Evolutionary conservation across 1,140 invertebrate genomes (phyloP).

Genomic region (Drosophila funebris): DNA sequence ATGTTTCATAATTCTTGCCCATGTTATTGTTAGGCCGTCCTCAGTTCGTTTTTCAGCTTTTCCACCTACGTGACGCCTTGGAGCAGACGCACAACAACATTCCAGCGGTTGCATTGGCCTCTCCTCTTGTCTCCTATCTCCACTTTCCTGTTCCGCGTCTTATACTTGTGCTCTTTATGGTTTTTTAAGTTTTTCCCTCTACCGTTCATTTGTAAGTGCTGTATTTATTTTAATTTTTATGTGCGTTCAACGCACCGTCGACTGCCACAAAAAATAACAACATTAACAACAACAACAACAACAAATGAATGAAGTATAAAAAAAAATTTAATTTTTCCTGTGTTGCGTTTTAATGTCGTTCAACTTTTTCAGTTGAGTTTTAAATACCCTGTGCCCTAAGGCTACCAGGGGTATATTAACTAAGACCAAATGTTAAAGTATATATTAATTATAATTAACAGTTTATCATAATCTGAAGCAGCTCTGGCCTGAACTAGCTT

Average conservation of each 20-base stretch:
- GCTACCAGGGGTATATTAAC: background rate
- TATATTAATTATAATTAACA: too few species aligned
- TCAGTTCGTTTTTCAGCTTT: conserved; percentile 25
- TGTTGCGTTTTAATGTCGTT: conserved; percentile 58
- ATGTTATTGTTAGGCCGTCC: conserved; percentile 50
- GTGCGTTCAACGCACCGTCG: conserved; percentile 22
- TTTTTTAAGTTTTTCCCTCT: conserved; percentile 40
- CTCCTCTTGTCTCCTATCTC: background rate
- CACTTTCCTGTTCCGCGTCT: conserved; percentile 5
- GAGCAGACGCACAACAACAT: conserved; percentile 48
- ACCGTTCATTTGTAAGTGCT: conserved; percentile 32
- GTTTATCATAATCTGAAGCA: too few species aligned
- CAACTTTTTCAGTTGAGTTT: conserved; percentile 53
- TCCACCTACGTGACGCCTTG: conserved; percentile 69
- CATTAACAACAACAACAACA: background rate
- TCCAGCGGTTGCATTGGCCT: conserved; percentile 38
- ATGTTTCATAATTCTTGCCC: conserved; percentile 61
- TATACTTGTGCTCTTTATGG: conserved; percentile 32
- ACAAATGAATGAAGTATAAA: too few species aligned
- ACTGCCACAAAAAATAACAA: conserved; percentile 7
- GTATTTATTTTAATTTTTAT: conserved; percentile 70
- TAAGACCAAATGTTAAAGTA: background rate
- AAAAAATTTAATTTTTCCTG: conserved; percentile 54
- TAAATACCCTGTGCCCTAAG: background rate
- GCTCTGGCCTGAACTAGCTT: too few species aligned